Evolutionary conservation across 2,797 vertebrate genomes (phyloP).

Genomic region (Chromobotia macracanthus): DNA sequence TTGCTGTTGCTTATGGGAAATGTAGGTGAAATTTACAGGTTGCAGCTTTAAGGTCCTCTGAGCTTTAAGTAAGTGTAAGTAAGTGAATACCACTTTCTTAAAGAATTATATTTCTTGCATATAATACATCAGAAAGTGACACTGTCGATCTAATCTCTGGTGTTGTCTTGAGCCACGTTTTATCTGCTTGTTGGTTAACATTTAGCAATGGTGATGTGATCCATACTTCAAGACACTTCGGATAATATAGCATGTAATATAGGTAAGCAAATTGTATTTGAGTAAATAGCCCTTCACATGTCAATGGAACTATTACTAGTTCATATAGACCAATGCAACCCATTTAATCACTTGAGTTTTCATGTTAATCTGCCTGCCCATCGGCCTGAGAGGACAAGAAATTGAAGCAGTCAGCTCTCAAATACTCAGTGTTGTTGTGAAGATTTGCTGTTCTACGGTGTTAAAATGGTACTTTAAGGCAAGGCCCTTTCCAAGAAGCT

Average conservation of each 20-base stretch:
- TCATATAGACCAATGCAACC: not conserved
- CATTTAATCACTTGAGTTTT: not conserved
- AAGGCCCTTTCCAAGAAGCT: conserved; percentile 80
- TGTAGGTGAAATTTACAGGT: too few relatives aligned
- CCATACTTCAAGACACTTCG: not conserved
- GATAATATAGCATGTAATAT: not conserved
- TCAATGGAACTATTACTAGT: not conserved
- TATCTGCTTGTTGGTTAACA: not conserved
- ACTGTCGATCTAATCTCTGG: not conserved
- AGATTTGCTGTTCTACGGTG: conserved; percentile 18
- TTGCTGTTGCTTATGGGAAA: too few relatives aligned
- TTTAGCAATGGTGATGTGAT: not conserved
- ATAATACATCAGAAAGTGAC: not conserved
- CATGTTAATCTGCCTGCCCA: conserved; percentile 15
- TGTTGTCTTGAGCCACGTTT: not conserved
- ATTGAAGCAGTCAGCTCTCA: conserved; percentile 27
- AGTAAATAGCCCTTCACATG: not conserved
- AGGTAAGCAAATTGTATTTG: not conserved
- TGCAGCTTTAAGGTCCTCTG: too few relatives aligned
- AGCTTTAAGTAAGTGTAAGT: too few relatives aligned
- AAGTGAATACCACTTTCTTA: too few relatives aligned
- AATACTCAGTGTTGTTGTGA: conserved; percentile 2
- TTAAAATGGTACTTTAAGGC: conserved; percentile 54
- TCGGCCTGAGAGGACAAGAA: conserved; percentile 1
- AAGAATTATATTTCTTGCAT: too few relatives aligned